A percentile compares a stretch with the other conserved stretches of the same genome.
Evolutionary conservation across 2,888 invertebrate species (phyloP).

Genomic region (Parapristionchus giblindavisi): DNA sequence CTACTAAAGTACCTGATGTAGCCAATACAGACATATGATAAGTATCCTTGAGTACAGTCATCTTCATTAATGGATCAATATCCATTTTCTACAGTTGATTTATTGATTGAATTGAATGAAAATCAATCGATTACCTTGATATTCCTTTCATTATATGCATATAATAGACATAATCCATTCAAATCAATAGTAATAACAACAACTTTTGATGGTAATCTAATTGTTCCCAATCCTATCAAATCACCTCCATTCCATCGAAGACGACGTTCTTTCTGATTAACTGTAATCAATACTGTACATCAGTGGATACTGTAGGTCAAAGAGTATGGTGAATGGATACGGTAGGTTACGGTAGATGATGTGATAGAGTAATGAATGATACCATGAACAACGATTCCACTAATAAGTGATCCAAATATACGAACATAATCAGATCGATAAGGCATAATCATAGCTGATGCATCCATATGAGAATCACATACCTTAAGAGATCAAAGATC

Average conservation of each 20-base stretch:
- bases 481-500: slow-evolving; percentile 24
- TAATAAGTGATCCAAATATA: slow-evolving; percentile 21
- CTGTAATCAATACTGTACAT: slow-evolving; percentile 1
- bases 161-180: slow-evolving; percentile 41
- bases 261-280: slow-evolving; percentile 31
- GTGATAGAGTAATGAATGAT: too few relatives aligned
- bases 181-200: slow-evolving; percentile 43
- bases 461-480: slow-evolving; percentile 32
- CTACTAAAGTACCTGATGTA: slow-evolving; percentile 10
- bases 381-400: slow-evolving; percentile 28
- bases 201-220: slow-evolving; percentile 7
- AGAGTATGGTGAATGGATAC: too few relatives aligned
- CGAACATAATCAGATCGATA: slow-evolving; percentile 22
- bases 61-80: slow-evolving; percentile 31
- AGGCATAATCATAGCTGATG: slow-evolving; percentile 32
- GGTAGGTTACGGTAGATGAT: too few relatives aligned
- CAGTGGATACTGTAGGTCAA: too few relatives aligned
- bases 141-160: slow-evolving; percentile 38
- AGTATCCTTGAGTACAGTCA: slow-evolving; percentile 35
- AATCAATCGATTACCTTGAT: slow-evolving; percentile 38
- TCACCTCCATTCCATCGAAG: slow-evolving; percentile 20
- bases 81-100: slow-evolving; percentile 4
- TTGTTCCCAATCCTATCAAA: slow-evolving; percentile 8
- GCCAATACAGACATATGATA: slow-evolving; percentile 17
- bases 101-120: not conserved